These are phyloP conservation scores for Hydrozoanthus tunicans DNA, from an alignment of 64 coral and sea anemone genomes.

Conservation along the genomic window DNA sequence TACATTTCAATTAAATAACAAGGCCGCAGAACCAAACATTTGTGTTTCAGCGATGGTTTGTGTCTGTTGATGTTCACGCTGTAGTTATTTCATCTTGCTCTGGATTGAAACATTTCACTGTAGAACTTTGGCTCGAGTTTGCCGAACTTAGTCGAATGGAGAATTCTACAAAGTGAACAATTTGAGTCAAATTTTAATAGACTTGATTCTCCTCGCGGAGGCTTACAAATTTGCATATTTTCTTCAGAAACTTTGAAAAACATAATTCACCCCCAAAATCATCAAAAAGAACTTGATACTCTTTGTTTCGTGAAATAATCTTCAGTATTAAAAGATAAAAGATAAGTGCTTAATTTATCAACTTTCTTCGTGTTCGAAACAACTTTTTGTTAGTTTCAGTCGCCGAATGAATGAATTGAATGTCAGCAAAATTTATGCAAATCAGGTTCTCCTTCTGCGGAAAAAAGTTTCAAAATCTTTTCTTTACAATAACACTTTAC, in stretches of 20 bases:
- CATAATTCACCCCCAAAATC: conserved; percentile 23
- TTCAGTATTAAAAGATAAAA: background rate
- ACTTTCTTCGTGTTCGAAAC: conserved; percentile 54
- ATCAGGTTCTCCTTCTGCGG: conserved; percentile 74
- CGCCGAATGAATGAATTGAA: conserved; percentile 84
- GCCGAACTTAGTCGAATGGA: background rate
- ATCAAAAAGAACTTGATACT: conserved; percentile 19
- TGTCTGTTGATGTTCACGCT: background rate
- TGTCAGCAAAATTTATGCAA: conserved; percentile 97
- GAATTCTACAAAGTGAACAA: conserved; percentile 40
- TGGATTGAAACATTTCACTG: background rate
- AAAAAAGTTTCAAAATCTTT: conserved; percentile 86
- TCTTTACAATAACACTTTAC: conserved; percentile 52
- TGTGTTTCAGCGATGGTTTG: background rate
- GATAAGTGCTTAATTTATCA: background rate
- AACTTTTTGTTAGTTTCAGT: conserved; percentile 76
- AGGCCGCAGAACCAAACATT: conserved; percentile 15
- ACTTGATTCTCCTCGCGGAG: conserved; percentile 39
- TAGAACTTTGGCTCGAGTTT: background rate
- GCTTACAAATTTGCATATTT: conserved; percentile 52
- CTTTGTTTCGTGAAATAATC: background rate
- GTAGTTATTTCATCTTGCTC: background rate
- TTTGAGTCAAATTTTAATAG: conserved; percentile 64
- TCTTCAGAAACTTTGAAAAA: conserved; percentile 7
- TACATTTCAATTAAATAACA: conserved; percentile 43